These are phyloP conservation scores for Troglohyphantes excavatus DNA, from an alignment of 2,888 invertebrate genomes.

Conservation along the genomic window DNA sequence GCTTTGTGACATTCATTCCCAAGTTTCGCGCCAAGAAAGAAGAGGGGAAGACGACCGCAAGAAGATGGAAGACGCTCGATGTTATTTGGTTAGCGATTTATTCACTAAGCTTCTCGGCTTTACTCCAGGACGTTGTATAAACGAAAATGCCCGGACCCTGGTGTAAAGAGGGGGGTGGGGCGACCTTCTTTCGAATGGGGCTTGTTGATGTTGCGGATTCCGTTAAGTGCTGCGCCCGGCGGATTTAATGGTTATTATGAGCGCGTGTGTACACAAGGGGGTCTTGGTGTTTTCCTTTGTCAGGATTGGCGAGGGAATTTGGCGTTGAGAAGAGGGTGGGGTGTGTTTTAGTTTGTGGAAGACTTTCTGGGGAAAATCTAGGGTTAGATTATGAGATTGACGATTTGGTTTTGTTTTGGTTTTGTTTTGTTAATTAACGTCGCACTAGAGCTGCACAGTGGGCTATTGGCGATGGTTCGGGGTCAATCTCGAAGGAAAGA, in stretches of 20 bases:
- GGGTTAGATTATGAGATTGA: too few species aligned
- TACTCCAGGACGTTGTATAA: background rate
- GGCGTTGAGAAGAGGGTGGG: too few species aligned
- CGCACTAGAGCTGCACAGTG: too few species aligned
- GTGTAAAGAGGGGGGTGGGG: background rate
- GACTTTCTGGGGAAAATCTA: background rate
- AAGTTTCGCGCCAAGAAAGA: background rate
- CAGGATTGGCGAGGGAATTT: background rate
- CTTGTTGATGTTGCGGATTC: conserved; percentile 13
- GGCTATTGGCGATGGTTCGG: too few species aligned
- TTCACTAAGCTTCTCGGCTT: conserved; percentile 3
- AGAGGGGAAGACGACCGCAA: too few species aligned
- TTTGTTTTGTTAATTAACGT: too few species aligned
- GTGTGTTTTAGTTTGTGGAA: background rate
- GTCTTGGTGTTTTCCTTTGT: background rate
- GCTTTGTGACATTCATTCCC: conserved; percentile 21
- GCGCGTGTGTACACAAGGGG: background rate
- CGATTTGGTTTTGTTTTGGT: too few species aligned
- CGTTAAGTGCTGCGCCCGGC: background rate
- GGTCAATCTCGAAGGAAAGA: too few species aligned
- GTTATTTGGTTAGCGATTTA: conserved; percentile 53
- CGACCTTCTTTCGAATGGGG: background rate
- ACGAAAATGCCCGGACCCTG: conserved; percentile 23
- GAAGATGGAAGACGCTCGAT: background rate
- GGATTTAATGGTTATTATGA: conserved; percentile 9